phyloP scores from a whole-genome alignment of 92 coral and sea anemone genomes.

The Nematostella vectensis region DNA sequence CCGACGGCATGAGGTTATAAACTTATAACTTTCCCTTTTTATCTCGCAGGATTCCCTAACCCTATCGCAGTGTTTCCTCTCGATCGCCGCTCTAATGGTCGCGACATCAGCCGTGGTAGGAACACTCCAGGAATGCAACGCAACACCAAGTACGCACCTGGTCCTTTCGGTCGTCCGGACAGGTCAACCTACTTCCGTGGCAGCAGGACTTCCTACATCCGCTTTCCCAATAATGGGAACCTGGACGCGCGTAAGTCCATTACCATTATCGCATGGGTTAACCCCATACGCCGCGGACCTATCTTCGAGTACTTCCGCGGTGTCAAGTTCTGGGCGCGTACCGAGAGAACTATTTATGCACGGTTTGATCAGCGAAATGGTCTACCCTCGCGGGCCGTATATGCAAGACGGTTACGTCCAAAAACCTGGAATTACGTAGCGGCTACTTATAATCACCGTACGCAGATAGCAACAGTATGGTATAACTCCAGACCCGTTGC shows the following conservation, averaged over 20 bases:
- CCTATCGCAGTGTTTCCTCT: slow-evolving; percentile 67
- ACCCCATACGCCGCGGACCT: slow-evolving; percentile 58
- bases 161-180: slow-evolving; percentile 61
- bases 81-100: slow-evolving; percentile 40
- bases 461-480: slow-evolving; percentile 61
- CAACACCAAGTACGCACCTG: slow-evolving; percentile 55
- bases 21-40: no score
- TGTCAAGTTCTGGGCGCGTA: slow-evolving; percentile 36
- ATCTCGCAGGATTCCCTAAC: slow-evolving; percentile 49
- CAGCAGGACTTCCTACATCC: slow-evolving; percentile 48
- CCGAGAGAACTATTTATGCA: slow-evolving; percentile 39
- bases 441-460: slow-evolving; percentile 34
- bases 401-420: slow-evolving; percentile 17
- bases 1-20: no score
- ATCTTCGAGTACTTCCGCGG: slow-evolving; percentile 60
- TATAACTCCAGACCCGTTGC: slow-evolving; percentile 40
- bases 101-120: slow-evolving; percentile 60
- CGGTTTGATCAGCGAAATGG: slow-evolving; percentile 42
- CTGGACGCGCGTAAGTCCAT: slow-evolving; percentile 51
- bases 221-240: slow-evolving; percentile 62
- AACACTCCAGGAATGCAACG: slow-evolving; percentile 49
- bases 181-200: slow-evolving; percentile 62
- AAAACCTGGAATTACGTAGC: slow-evolving; percentile 58
- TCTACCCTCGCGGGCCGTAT: slow-evolving; percentile 24
- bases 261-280: slow-evolving; percentile 61